Evolutionary conservation across 2,888 invertebrate species (phyloP).

Genomic region (Erebia ligea): DNA sequence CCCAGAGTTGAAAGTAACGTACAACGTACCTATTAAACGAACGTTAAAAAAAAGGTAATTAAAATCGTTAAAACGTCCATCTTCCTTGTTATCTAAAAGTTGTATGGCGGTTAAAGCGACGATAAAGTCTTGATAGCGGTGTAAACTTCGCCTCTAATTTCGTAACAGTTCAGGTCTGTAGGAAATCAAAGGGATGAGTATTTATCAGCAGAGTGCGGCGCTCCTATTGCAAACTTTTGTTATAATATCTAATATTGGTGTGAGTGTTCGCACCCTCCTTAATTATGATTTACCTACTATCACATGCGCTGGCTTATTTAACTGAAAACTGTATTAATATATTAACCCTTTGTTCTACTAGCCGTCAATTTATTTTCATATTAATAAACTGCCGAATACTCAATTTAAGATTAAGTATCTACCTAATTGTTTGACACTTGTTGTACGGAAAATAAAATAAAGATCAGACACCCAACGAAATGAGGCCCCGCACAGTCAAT

Average conservation of each 20-base stretch:
- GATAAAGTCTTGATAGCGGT: slow-evolving; percentile 43
- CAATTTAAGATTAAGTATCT: too few species aligned
- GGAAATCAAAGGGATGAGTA: slow-evolving; percentile 65
- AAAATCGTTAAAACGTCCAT: slow-evolving; percentile 9
- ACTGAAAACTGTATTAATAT: not conserved
- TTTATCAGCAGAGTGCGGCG: slow-evolving; percentile 45
- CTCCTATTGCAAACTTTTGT: slow-evolving; percentile 50
- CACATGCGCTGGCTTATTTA: not conserved
- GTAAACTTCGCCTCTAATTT: slow-evolving; percentile 53
- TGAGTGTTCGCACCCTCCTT: not conserved
- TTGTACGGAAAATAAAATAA: too few species aligned
- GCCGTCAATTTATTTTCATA: too few species aligned
- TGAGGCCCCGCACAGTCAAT: too few species aligned
- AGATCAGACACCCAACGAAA: too few species aligned
- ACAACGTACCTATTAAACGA: too few species aligned
- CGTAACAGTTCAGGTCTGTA: slow-evolving; percentile 51
- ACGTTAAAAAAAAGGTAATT: not conserved
- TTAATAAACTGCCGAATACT: too few species aligned
- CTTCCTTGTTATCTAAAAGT: slow-evolving; percentile 22
- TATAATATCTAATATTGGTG: slow-evolving; percentile 13
- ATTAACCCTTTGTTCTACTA: not conserved
- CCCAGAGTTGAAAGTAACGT: too few species aligned
- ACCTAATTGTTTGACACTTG: too few species aligned
- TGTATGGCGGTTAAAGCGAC: slow-evolving; percentile 35
- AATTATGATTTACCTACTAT: slow-evolving; percentile 12